Percentiles rank a stretch among this genome's conserved stretches.
phyloP scores from a whole-genome alignment of 2,797 vertebrate genomes.

The Lepus townsendii region DNA sequence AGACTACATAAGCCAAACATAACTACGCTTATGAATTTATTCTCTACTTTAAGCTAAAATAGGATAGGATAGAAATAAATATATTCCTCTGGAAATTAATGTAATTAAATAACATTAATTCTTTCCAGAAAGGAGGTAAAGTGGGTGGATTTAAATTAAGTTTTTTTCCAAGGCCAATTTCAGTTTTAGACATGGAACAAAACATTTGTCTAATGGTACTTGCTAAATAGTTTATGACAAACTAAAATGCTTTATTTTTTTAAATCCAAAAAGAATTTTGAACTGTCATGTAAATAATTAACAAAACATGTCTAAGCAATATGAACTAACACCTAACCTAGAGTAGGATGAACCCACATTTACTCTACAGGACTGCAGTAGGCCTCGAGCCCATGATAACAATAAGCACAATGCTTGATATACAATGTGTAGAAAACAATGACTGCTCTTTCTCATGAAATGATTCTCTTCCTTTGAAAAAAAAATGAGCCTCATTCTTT shows the following conservation, averaged over 20 bases:
- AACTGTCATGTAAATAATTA: neutral
- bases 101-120: neutral
- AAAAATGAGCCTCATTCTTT: neutral
- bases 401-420: neutral
- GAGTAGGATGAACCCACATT: neutral
- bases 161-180: neutral
- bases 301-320: neutral
- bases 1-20: neutral
- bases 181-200: neutral
- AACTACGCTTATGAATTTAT: neutral
- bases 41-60: conserved; percentile 3
- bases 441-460: neutral
- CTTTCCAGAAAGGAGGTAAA: neutral
- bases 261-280: conserved; percentile 19
- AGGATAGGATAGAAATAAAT: neutral
- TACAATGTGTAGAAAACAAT: neutral
- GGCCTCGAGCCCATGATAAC: neutral
- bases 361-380: neutral
- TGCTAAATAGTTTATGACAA: neutral
- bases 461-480: conserved; percentile 28
- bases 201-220: neutral
- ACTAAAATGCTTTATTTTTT: conserved; percentile 25
- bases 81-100: neutral
- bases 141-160: neutral
- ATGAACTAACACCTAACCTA: neutral